phyloP scores from a whole-genome alignment of 2,888 invertebrate species.

The Elysia crispata region DNA sequence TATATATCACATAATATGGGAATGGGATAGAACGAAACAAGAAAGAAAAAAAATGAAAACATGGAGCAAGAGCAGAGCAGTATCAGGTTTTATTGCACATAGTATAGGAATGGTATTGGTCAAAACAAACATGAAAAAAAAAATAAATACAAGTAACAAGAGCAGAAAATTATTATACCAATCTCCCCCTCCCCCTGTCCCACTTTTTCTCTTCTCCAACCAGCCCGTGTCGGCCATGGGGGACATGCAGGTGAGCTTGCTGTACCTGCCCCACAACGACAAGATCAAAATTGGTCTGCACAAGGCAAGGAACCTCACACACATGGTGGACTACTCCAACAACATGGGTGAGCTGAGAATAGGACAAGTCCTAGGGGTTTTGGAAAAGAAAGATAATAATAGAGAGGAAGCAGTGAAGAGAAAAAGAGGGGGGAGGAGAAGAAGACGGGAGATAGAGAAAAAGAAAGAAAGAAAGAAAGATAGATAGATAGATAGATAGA shows the following conservation, averaged over 20 bases:
- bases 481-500: not conserved
- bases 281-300: constrained; percentile 67
- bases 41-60: too few species aligned
- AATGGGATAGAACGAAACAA: too few species aligned
- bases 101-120: too few species aligned
- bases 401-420: not conserved
- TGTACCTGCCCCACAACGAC: constrained; percentile 66
- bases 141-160: too few species aligned
- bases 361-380: not conserved
- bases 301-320: constrained; percentile 59
- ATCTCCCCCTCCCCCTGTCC: too few species aligned
- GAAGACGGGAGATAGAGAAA: not conserved
- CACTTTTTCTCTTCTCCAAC: too few species aligned
- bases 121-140: too few species aligned
- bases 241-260: constrained; percentile 66
- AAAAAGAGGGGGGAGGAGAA: not conserved
- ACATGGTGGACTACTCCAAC: constrained; percentile 51
- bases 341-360: not conserved
- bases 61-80: too few species aligned
- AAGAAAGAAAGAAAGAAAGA: not conserved
- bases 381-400: not conserved
- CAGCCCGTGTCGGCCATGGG: constrained; percentile 62
- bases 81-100: too few species aligned
- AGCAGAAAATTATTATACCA: too few species aligned
- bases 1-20: too few species aligned